These are phyloP conservation scores for Folsomia manolachei DNA, from an alignment of 2,888 invertebrate species.

Conservation along the genomic window DNA sequence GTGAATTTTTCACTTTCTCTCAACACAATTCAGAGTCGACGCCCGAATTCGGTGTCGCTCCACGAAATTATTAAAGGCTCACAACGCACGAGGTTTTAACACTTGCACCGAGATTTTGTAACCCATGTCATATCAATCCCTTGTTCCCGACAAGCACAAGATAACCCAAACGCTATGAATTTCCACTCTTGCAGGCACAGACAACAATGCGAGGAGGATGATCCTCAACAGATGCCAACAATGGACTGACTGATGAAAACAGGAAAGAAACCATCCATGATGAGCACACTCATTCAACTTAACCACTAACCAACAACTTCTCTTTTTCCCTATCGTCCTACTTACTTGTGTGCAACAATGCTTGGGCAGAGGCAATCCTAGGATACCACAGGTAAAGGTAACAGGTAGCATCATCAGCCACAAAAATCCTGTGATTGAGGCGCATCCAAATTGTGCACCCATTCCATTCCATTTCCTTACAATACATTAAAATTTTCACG, in stretches of 20 bases:
- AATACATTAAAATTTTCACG: too few relatives aligned
- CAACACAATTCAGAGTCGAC: neutral
- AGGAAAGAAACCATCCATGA: constrained; percentile 39
- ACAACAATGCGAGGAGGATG: constrained; percentile 11
- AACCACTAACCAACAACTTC: too few relatives aligned
- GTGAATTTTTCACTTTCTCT: neutral
- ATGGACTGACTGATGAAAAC: constrained; percentile 41
- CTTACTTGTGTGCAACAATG: too few relatives aligned
- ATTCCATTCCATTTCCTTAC: too few relatives aligned
- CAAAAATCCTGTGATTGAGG: too few relatives aligned
- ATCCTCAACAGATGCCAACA: constrained; percentile 33
- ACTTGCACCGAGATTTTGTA: neutral
- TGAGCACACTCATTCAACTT: constrained; percentile 2
- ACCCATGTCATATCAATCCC: neutral
- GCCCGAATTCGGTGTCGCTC: too few relatives aligned
- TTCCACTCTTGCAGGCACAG: neutral
- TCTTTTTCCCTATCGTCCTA: too few relatives aligned
- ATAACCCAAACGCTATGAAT: neutral
- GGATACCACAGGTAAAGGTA: too few relatives aligned
- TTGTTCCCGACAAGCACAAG: neutral
- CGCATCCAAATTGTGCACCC: too few relatives aligned
- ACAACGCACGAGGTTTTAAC: neutral
- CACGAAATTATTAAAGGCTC: neutral
- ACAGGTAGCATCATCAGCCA: too few relatives aligned
- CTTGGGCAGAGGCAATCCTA: too few relatives aligned